Evolutionary conservation across 2,113 vertebrate species (phyloP), one percentile per base, ranked within the genome.

Genomic region (Nicator chloris): DNA sequence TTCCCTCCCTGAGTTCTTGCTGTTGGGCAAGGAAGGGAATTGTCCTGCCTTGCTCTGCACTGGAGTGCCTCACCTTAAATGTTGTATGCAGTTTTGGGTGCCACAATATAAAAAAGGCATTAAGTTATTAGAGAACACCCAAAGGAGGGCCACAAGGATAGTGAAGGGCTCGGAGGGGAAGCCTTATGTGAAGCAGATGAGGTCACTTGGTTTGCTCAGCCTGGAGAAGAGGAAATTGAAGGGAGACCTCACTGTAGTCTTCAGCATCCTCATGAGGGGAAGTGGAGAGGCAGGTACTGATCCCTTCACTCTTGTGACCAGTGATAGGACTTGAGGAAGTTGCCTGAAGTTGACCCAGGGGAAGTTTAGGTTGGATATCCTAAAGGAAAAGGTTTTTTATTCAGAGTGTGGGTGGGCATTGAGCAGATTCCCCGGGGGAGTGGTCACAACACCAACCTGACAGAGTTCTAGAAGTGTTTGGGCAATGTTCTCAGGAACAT

Each of bases 41-140:
- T 65, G 15, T 59, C 8, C 23, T 13, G 8, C 10, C 50, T 22
- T 37, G 12, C 10, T 81, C 22, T 57, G 31, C 18, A 13, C 7
- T 65, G 44, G 18, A 13, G 18, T 4, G 31, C 33, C 31, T 65
- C 33, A 37, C 10, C 33, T 50, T 28, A 49, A 51, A 8, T 2
- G 6, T 4, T 28, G 7, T 9, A 10, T 11, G 19, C 8, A 51
- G 23, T n/a, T 73, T 51, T 51, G 51, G 33, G 33, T 28, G 23
- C 28, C 45, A 45, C 11, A 17, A 9, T n/a, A 66, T 13, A 17
- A 50, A 33, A 73, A 51, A n/a, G 5, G 13, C 2, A n/a, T 51
- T 9, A 44, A 66, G 3, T 23, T 13, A 1, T 39, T n/a, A 14
- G 27, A 28, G 23, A 37, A 7, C 2, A 1, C 19, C 45, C 5